Percentiles rank a stretch among this genome's conserved stretches.
Conservation (phyloP, 1,140 invertebrate genomes). For the Drosophila pseudoobscura region DNA sequence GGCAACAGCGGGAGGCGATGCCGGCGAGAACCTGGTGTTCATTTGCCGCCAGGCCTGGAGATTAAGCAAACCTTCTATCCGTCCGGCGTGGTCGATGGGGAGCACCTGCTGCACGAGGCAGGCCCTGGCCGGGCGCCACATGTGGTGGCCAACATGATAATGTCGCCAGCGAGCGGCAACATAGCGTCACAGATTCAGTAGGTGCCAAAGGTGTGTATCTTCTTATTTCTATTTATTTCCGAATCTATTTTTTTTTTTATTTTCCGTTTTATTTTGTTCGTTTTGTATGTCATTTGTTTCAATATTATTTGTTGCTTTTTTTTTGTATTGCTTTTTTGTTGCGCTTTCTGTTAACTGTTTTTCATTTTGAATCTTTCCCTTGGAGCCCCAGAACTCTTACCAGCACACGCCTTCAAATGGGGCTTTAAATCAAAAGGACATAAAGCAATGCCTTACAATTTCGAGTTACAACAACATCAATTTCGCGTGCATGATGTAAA, state of each 20-base stretch:
- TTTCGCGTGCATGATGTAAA: no score
- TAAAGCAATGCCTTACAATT: no score
- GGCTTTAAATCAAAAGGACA: no score
- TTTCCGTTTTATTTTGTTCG: conserved; percentile 31
- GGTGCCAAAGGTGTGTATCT: conserved; percentile 83
- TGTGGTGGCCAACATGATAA: conserved; percentile 80
- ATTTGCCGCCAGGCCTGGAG: conserved; percentile 76
- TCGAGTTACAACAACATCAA: no score
- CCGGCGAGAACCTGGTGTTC: conserved; percentile 75
- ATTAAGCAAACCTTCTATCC: conserved; percentile 78
- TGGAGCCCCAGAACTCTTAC: no score
- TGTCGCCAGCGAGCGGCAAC: conserved; percentile 70
- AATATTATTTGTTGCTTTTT: conserved; percentile 1
- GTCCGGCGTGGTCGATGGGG: conserved; percentile 45
- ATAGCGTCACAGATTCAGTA: conserved; percentile 83
- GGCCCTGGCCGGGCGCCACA: conserved; percentile 64
- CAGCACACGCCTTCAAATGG: neutral
- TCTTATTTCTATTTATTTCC: conserved; percentile 62
- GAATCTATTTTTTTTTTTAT: conserved; percentile 58
- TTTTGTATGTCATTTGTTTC: conserved; percentile 35
- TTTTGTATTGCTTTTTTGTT: conserved; percentile 6
- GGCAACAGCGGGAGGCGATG: conserved; percentile 32
- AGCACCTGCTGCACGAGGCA: conserved; percentile 55
- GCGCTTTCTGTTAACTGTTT: conserved; percentile 11
- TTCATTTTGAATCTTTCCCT: neutral